These are phyloP conservation scores for Drosophila anomalipes DNA, from an alignment of 2,888 invertebrate species.

Conservation along the genomic window DNA sequence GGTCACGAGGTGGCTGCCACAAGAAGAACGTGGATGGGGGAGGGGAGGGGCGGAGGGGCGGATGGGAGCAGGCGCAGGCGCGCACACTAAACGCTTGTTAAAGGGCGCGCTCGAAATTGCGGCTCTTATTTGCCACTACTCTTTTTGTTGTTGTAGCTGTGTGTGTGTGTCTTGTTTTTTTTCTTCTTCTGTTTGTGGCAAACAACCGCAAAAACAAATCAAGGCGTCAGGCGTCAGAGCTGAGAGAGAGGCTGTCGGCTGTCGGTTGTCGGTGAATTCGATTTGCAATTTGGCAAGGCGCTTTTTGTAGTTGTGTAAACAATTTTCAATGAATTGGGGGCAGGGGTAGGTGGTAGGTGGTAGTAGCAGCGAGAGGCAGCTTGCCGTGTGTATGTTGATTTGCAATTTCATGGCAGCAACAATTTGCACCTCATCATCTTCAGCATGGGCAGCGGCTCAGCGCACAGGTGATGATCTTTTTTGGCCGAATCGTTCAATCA, in stretches of 20 bases:
- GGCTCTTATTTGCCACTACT: constrained; percentile 17
- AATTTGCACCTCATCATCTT: constrained; percentile 78
- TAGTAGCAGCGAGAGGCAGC: not conserved
- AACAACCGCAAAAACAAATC: constrained; percentile 80
- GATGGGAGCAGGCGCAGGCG: constrained; percentile 29
- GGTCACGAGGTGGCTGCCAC: constrained; percentile 64
- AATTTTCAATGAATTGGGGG: constrained; percentile 77
- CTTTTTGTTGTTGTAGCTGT: constrained; percentile 29
- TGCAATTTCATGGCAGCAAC: constrained; percentile 81
- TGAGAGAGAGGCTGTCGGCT: not conserved
- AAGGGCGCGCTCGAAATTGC: constrained; percentile 77
- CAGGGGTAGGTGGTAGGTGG: constrained; percentile 20
- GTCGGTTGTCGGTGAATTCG: constrained; percentile 39
- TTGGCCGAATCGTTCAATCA: constrained; percentile 75
- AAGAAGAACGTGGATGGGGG: not conserved
- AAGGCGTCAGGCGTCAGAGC: constrained; percentile 38
- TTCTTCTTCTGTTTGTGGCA: constrained; percentile 27
- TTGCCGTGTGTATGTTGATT: constrained; percentile 59
- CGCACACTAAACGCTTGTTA: constrained; percentile 76
- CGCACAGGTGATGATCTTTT: constrained; percentile 66
- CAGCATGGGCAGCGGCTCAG: constrained; percentile 24
- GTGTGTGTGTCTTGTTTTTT: constrained; percentile 26
- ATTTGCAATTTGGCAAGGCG: constrained; percentile 53
- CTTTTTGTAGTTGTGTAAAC: constrained; percentile 70
- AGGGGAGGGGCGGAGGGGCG: not conserved